These are phyloP conservation scores for Hylaeus volcanicus DNA, from an alignment of 1,140 invertebrate species.

Conservation along the genomic window DNA sequence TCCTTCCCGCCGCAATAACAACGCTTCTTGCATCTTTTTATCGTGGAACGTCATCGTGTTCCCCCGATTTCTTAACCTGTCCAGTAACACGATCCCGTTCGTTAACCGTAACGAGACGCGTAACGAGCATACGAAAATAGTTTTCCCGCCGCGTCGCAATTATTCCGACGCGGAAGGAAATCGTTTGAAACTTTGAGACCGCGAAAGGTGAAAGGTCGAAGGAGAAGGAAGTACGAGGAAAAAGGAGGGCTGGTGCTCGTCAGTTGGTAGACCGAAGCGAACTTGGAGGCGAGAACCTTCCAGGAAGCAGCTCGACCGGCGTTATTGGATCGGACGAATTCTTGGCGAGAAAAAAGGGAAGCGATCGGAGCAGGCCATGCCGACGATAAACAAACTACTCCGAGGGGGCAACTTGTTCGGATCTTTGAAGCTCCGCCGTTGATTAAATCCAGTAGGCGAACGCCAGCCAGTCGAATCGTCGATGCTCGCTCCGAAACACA, in stretches of 20 bases:
- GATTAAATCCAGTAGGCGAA: conserved; percentile 77
- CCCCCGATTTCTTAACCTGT: conserved; percentile 30
- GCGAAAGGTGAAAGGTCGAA: conserved; percentile 24
- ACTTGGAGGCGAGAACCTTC: conserved; percentile 69
- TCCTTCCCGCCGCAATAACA: conserved; percentile 63
- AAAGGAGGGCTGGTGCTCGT: conserved; percentile 65
- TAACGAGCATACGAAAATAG: conserved; percentile 16
- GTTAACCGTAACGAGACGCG: not conserved
- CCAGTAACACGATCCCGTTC: conserved; percentile 1
- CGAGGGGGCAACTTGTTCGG: conserved; percentile 58
- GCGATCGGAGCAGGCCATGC: conserved; percentile 50
- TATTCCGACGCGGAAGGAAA: not conserved
- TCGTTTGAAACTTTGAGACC: not conserved
- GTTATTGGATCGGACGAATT: conserved; percentile 64
- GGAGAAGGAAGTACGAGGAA: conserved; percentile 10
- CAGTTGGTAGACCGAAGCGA: conserved; percentile 67
- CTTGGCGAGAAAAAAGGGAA: conserved; percentile 47
- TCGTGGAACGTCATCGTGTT: conserved; percentile 36
- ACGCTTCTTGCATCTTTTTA: conserved; percentile 64
- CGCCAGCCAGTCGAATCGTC: conserved; percentile 4
- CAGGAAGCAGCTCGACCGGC: conserved; percentile 63
- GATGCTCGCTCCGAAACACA: conserved; percentile 19
- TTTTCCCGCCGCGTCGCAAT: not conserved
- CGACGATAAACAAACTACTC: conserved; percentile 77
- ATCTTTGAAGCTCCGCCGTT: conserved; percentile 77